phyloP scores from a whole-genome alignment of 2,797 vertebrate species.

The Choloepus didactylus region DNA sequence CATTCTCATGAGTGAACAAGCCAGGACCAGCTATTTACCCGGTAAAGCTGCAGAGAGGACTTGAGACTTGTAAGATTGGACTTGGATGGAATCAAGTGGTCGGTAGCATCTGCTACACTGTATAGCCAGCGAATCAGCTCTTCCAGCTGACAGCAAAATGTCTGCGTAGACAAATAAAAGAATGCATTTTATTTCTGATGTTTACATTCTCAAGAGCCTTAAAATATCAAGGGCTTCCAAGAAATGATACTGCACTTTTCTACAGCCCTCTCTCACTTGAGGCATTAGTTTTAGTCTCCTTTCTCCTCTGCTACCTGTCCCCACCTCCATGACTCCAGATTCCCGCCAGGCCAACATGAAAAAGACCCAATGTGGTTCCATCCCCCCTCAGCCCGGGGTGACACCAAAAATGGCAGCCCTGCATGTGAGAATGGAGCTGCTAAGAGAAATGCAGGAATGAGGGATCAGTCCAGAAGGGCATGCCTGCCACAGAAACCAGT shows the following conservation, averaged over 20 bases:
- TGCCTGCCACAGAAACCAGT: not conserved
- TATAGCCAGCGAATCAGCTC: constrained; percentile 94
- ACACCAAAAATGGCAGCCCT: not conserved
- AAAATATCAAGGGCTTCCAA: not conserved
- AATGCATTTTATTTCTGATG: not conserved
- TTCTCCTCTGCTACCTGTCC: not conserved
- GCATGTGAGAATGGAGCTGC: not conserved
- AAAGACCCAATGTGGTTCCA: not conserved
- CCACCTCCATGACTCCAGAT: not conserved
- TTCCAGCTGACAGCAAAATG: constrained; percentile 94
- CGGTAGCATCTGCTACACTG: constrained; percentile 86
- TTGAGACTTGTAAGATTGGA: constrained; percentile 87
- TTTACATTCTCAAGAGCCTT: not conserved
- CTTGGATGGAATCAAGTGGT: constrained; percentile 87
- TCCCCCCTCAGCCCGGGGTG: not conserved
- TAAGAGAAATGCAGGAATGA: not conserved
- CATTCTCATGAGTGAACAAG: not conserved
- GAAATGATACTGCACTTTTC: not conserved
- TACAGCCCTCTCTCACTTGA: not conserved
- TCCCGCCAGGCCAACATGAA: not conserved
- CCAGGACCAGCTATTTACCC: constrained; percentile 87
- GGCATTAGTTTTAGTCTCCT: fast-evolving
- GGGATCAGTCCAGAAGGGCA: not conserved
- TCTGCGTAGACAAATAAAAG: constrained; percentile 86
- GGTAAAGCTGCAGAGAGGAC: constrained; percentile 91